Base-by-base conservation (phyloP, 2,888 invertebrate genomes). In the Callimorpha dominula region DNA sequence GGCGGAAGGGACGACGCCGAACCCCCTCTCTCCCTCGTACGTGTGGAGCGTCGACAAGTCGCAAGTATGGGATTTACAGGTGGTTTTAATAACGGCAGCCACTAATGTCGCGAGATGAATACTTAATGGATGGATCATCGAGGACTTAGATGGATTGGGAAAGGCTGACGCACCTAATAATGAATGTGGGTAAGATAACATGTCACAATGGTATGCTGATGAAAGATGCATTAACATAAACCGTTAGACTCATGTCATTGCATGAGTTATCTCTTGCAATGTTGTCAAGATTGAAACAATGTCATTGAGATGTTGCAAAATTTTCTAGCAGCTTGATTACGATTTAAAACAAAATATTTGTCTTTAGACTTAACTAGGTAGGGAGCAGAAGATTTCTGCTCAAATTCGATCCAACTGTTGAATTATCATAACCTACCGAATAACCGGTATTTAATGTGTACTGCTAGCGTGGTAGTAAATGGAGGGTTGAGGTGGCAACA, bases 31-130 rank as follows among this genome's bases (percentile, higher is more conserved):
- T 68, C 86, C 88, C 81, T 83, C 75, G 86, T 90, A 95, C 94
- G 94, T 93, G 94, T 92, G 89, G 87, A 85, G 93, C 90, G 91
- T 94, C 87, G 89, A 85, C 92, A 93, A 93, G 90, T 89, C 90
- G 84, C 86, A 83, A 91, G 90, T 90, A 88, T 89, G 90, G 92
- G 95, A 92, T 92, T 94, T 95, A 94, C 95, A 95, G 95, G 95
- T 95, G 95, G 95, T 95, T 95, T 94, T 95, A 95, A 95, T 95
- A 95, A 94, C 94, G 94, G 90, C 91, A 84, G 90, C 90, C 89
- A 87, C 94, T 95, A 95, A 95, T 95, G 93, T 94, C 92, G 91
- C 94, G 91, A 92, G 95, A 95, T 95, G 95, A 95, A 95, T 95
- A 95, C 95, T 94, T 95, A 94, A 95, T 95, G 90, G 90, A 88